Base-by-base conservation (phyloP, 2,797 vertebrate genomes). In the Arctocebus calabarensis region DNA sequence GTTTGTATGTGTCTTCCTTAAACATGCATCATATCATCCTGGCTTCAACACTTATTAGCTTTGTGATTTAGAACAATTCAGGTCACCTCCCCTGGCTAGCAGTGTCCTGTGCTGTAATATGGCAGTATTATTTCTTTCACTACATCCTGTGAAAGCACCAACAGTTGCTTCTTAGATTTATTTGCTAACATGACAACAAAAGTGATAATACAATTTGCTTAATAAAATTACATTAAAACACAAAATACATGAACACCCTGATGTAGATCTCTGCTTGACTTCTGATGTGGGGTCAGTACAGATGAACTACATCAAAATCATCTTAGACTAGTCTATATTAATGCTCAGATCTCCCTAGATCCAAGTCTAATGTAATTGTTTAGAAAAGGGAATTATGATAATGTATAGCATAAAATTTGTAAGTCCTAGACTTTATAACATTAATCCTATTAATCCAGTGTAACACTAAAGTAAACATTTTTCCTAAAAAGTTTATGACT, bases 151-250 rank as follows among this genome's bases (percentile, higher is more conserved):
- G 52, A 82, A 71, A 92, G 84, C 32, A 61, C 43, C 43, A 12
- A 17, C 0, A 40, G 20, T 52, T 52, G 48, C 48, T 52, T 52
- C 48, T 52, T 52, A 52, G 48, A 52, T 52, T 16, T 52, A 52
- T 52, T 16, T 52, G 48, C 14, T 52, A 52, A 52, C 48, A 52
- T 4, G 14, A 52, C 48, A 52, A 14, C 48, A 14, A 20, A 75
- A 59, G 43, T 52, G 32, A 74, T 27, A 34, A 83, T 19, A 75
- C 34, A 77, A 61, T 66, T 37, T 86, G 37, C 52, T 79, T 52
- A 92, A 66, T 62, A 64, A 83, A 85, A 84, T 20, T 43, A 55
- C 19, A 71, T 48, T 81, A 23, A 92, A 94, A 83, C 29, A 94
- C 13, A 13, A 93, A 95, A 40, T 86, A 48, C 5, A 78, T 2